These are phyloP conservation scores for Muraenolepis orangiensis DNA, from an alignment of 2,797 vertebrate species.

Conservation along the genomic window DNA sequence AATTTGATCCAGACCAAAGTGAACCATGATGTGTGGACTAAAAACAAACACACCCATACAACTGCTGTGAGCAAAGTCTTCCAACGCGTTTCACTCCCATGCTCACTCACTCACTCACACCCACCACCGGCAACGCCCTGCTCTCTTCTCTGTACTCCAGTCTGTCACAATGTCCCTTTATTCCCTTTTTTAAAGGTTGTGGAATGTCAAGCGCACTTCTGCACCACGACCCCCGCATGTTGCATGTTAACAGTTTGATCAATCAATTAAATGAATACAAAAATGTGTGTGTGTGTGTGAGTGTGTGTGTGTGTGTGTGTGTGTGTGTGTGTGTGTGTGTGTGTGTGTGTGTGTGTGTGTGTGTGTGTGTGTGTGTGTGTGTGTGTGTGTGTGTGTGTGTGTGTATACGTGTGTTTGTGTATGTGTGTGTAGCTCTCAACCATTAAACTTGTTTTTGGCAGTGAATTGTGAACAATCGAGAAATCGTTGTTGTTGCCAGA, in stretches of 20 bases:
- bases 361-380: no score
- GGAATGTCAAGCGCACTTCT: conserved; percentile 10
- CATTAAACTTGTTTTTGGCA: neutral
- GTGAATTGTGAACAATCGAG: conserved; percentile 27
- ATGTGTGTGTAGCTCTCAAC: neutral
- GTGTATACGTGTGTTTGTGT: no score
- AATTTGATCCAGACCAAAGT: conserved; percentile 61
- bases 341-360: no score
- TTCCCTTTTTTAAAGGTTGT: neutral
- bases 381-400: no score
- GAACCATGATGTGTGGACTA: conserved; percentile 52
- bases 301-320: no score
- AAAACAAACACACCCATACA: conserved; percentile 69
- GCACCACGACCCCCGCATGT: neutral
- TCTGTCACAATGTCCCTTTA: neutral
- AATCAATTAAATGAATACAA: neutral
- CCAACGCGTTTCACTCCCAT: conserved; percentile 42
- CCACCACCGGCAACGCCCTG: conserved; percentile 62
- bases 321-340: no score
- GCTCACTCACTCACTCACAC: conserved; percentile 34
- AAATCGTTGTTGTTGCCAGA: conserved; percentile 28
- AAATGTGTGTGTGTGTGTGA: no score
- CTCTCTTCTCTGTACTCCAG: conserved; percentile 1
- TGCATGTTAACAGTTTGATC: neutral
- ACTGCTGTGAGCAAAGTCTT: conserved; percentile 49